These are phyloP conservation scores for Acanthurus tractus DNA, from an alignment of 2,797 vertebrate species.

Conservation along the genomic window DNA sequence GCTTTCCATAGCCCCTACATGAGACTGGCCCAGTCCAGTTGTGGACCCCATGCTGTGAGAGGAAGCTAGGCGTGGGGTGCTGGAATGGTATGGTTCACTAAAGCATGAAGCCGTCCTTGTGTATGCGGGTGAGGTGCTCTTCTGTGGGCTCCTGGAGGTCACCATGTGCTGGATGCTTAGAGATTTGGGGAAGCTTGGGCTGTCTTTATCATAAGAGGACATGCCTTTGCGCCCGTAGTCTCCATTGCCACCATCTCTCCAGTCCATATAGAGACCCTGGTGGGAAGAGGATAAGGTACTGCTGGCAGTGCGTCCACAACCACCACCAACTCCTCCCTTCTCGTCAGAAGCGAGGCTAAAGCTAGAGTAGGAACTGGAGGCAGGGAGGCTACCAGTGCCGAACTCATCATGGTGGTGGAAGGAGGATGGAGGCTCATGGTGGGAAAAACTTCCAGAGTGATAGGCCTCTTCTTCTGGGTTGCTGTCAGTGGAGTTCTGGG, in stretches of 20 bases:
- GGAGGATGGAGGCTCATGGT: slow-evolving; percentile 86
- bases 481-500: slow-evolving; percentile 92
- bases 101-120: slow-evolving; percentile 89
- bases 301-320: slow-evolving; percentile 81
- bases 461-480: slow-evolving; percentile 91
- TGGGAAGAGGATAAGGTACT: slow-evolving; percentile 92
- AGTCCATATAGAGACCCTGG: slow-evolving; percentile 91
- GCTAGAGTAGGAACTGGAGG: slow-evolving; percentile 95
- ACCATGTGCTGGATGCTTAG: slow-evolving; percentile 89
- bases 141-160: slow-evolving; percentile 83
- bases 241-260: slow-evolving; percentile 85
- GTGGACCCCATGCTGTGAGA: slow-evolving; percentile 88
- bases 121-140: slow-evolving; percentile 84
- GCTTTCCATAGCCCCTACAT: slow-evolving; percentile 82
- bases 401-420: slow-evolving; percentile 87
- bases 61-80: slow-evolving; percentile 87
- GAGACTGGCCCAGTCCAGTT: slow-evolving; percentile 57
- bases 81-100: slow-evolving; percentile 90
- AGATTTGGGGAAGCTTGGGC: slow-evolving; percentile 87
- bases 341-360: slow-evolving; percentile 94
- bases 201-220: slow-evolving; percentile 87
- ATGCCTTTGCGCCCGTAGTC: slow-evolving; percentile 89
- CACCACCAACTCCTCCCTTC: slow-evolving; percentile 82
- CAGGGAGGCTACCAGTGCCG: slow-evolving; percentile 86
- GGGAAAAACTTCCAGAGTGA: slow-evolving; percentile 88